Base-by-base conservation (phyloP, 2,113 vertebrate species). In the Microtus ochrogaster region DNA sequence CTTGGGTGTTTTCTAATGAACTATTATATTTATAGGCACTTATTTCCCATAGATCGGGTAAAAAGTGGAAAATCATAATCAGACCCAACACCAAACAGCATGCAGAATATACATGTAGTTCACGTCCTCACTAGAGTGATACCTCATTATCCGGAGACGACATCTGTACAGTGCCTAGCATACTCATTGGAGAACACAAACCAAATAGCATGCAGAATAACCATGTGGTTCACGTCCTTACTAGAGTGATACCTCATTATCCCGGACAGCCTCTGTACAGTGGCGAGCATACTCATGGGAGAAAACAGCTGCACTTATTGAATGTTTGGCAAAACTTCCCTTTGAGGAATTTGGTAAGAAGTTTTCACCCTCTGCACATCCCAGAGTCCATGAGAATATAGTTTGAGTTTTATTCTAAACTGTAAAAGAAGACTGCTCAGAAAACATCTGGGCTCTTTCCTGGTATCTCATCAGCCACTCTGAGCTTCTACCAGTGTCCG, bases 11-110 rank as follows among this genome's bases (percentile, higher is more conserved):
- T 81, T 92, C 52, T 89, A 70, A 97, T 39, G 58, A 85, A 78
- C 70, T 95, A 92, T 94, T 92, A 49, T 86, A 89, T 94, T 95
- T 95, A 86, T 96, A 94, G 79, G 77, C 68, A 92, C 74, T 95
- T 95, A 95, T 91, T 96, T 96, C 92, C 91, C 78, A 84, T 41
- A 83, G 74, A 66, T 96, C 94, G 92, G 10, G 44, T 96, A 95
- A 96, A 96, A 97, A 91, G 9, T 92, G 26, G 95, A 96, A 96
- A 91, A 87, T 93, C 68, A 74, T 84, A 83, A 95, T 84, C 58
- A 84, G 49, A 89, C 86, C 36, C 58, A 91, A 91, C 68, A 92
- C 82, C 63, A 93, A 91, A 91, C 47, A 95, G 58, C 63, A 95
- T 83, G 28, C 12, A 89, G 89, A 96, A 95, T 91, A 94, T 96